phyloP scores from a whole-genome alignment of 1,140 invertebrate species.

The Arion vulgaris region DNA sequence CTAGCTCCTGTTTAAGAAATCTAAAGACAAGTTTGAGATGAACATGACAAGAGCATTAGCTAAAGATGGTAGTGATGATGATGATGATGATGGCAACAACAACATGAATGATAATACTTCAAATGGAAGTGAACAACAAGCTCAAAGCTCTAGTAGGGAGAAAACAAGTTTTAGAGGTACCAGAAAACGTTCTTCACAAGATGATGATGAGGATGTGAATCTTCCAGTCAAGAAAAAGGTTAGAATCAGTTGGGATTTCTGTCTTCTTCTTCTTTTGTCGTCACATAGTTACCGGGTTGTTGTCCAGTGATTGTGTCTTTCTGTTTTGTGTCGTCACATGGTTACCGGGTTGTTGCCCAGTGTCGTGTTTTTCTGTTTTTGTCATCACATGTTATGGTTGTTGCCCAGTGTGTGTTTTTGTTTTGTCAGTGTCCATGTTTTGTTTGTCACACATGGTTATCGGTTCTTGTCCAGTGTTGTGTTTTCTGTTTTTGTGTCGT shows the following conservation, averaged over 20 bases:
- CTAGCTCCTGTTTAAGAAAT: conserved; percentile 66
- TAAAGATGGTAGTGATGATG: conserved; percentile 40
- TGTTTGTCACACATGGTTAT: too few species aligned
- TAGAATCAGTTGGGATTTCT: neutral
- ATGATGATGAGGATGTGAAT: neutral
- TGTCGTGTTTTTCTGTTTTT: too few species aligned
- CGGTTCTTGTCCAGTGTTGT: too few species aligned
- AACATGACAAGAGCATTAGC: conserved; percentile 53
- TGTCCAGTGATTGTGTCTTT: too few species aligned
- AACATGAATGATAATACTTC: conserved; percentile 26
- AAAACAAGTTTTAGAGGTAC: neutral
- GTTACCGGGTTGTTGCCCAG: too few species aligned
- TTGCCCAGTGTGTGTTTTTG: too few species aligned
- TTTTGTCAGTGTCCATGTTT: too few species aligned
- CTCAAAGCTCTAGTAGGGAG: neutral
- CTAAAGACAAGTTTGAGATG: conserved; percentile 66
- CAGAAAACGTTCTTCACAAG: neutral
- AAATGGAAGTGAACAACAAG: neutral
- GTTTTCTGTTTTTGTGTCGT: too few species aligned
- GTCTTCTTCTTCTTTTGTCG: too few species aligned
- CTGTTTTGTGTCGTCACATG: too few species aligned
- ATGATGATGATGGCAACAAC: conserved; percentile 37
- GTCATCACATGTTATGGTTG: too few species aligned
- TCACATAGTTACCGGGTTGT: too few species aligned
- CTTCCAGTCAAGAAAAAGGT: neutral